phyloP scores from a whole-genome alignment of 2,888 invertebrate species.

The Atrina japonica region DNA sequence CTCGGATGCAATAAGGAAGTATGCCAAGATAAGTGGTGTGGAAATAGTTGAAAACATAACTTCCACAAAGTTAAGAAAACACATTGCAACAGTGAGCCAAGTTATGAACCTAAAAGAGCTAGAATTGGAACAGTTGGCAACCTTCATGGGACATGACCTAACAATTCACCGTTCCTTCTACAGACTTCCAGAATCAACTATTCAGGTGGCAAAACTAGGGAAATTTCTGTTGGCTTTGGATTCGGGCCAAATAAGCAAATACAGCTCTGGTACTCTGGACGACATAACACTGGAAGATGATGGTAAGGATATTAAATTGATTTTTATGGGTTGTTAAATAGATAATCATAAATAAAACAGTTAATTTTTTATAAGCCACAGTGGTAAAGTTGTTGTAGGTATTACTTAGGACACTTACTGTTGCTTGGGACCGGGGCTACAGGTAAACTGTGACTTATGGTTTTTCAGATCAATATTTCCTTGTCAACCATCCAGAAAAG shows the following conservation, averaged over 20 bases:
- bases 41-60: conserved; percentile 23
- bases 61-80: conserved; percentile 21
- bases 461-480: no score
- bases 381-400: no score
- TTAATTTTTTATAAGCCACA: no score
- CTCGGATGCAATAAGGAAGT: conserved; percentile 34
- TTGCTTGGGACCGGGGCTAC: no score
- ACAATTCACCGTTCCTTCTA: conserved; percentile 33
- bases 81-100: conserved; percentile 26
- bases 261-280: conserved; percentile 15
- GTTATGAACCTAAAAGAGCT: conserved; percentile 24
- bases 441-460: no score
- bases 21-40: conserved; percentile 11
- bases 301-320: no score
- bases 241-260: conserved; percentile 10
- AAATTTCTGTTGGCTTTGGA: conserved; percentile 17
- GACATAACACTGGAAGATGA: conserved; percentile 23
- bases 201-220: conserved; percentile 25
- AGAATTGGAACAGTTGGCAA: conserved; percentile 31
- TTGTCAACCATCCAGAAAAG: no score
- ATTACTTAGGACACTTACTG: no score
- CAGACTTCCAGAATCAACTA: conserved; percentile 23
- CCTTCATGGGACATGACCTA: conserved; percentile 35
- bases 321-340: no score
- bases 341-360: no score